Evolutionary conservation across 2,797 vertebrate species (phyloP).

Genomic region (Dendrocincla fuliginosa): DNA sequence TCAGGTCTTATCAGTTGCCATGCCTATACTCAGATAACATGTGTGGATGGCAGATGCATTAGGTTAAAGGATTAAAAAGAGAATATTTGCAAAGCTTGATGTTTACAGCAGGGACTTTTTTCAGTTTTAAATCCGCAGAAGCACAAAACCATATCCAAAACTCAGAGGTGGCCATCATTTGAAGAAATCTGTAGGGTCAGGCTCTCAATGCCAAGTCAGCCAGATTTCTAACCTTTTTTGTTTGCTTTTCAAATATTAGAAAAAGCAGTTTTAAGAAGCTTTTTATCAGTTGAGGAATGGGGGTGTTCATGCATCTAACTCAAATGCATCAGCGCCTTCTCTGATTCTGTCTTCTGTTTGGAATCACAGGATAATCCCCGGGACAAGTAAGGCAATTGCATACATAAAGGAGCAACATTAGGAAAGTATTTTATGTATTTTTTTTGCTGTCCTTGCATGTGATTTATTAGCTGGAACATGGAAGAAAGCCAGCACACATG

Average conservation of each 20-base stretch:
- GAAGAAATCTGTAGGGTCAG: neutral
- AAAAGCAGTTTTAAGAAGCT: neutral
- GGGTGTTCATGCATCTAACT: neutral
- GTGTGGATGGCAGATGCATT: neutral
- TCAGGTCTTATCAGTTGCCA: neutral
- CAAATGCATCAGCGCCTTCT: neutral
- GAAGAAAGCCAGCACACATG: slow-evolving; percentile 13
- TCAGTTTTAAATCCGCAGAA: neutral
- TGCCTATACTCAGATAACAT: neutral
- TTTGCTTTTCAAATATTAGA: neutral
- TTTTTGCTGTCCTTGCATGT: slow-evolving; percentile 9
- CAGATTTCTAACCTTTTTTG: neutral
- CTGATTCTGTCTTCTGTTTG: neutral
- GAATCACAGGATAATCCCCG: neutral
- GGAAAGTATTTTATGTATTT: slow-evolving; percentile 23
- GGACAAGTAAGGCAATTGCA: neutral
- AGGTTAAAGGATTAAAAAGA: slow-evolving; percentile 1
- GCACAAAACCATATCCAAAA: neutral
- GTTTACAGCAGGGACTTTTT: neutral
- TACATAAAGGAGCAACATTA: neutral
- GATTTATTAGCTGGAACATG: slow-evolving; percentile 22
- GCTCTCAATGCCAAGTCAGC: neutral
- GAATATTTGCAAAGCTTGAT: neutral
- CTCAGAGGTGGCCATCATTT: neutral
- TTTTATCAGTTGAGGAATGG: neutral